Conservation (phyloP, 2,888 invertebrate genomes). For the Eubasilissa splendida region DNA sequence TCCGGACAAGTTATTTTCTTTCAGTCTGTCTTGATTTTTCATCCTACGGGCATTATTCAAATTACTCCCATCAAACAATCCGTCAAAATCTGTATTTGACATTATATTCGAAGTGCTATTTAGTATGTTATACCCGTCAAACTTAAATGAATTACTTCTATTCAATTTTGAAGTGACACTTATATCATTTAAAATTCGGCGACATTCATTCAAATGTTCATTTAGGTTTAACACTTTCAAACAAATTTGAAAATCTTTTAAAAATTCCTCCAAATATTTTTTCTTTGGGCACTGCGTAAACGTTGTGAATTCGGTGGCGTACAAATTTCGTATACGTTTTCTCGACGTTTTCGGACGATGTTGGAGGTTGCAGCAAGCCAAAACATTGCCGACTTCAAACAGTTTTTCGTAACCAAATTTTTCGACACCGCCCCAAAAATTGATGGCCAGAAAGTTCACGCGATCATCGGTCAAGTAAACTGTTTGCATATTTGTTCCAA, state of each 20-base stretch:
- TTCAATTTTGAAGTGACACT: neutral
- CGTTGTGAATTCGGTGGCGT: conserved; percentile 75
- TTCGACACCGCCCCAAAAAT: conserved; percentile 73
- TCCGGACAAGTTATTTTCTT: conserved; percentile 66
- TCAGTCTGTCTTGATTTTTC: conserved; percentile 61
- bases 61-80: neutral
- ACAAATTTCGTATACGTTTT: conserved; percentile 72
- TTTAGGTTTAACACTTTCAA: conserved; percentile 57
- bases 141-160: neutral
- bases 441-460: conserved; percentile 71
- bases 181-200: conserved; percentile 27
- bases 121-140: no score
- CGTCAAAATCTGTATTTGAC: neutral
- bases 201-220: conserved; percentile 38
- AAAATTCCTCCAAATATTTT: conserved; percentile 66
- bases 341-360: conserved; percentile 70
- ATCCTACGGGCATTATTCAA: conserved; percentile 58
- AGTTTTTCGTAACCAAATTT: conserved; percentile 72
- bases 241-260: conserved; percentile 67
- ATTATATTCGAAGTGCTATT: neutral
- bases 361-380: conserved; percentile 78
- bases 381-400: conserved; percentile 72
- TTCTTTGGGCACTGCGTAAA: conserved; percentile 77
- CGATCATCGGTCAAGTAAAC: conserved; percentile 74
- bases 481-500: conserved; percentile 66